Base-by-base conservation (phyloP, 2,797 vertebrate species). In the Pangasius larnaudii region DNA sequence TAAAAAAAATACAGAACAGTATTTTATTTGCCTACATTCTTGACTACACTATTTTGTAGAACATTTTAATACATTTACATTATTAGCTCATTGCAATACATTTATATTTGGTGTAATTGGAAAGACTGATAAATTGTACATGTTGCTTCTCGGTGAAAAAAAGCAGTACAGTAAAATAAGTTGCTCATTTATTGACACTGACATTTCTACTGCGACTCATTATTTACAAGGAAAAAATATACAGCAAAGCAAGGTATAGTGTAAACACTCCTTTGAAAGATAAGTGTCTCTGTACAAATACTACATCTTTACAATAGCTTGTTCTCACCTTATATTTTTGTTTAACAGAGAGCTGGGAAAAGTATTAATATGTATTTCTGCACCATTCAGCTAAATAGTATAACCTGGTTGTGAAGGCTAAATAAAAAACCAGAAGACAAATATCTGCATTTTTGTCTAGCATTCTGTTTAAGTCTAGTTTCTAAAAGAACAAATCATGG, bases 231-330 rank as follows among this genome's bases (percentile, higher is more conserved):
- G 72, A 27, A 49, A 46, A 74, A 46, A 46, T 27, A 74, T 27
- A 46, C 10, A 27, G 39, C 22, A 24, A 22, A 39, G 30, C 10
- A 27, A 42, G 7, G 2, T 24, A 75, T 5, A n/a, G 42, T 75
- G 39, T 24, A 74, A 27, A 71, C 69, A 72, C 22, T 65, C 2
- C 27, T 65, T 30, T 72, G 19, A 42, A 72, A 24, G 19, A 42
- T 49, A 42, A 87, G 75, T 90, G 61, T 51, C 27, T 56, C 10
- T n/a, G 61, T 22, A 39, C 42, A 49, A 30, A 82, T 53, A 87
- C 80, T 30, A 51, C 74, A 61, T 77, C 16, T 87, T 78, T 86
- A 85, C 58, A 69, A 36, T 36, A 19, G 30, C 30, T 69, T 69
- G 30, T 69, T 9, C 67, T 69, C 9, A 36, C 30, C 6, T 36